Evolutionary conservation across 53 echinoderm and acorn worm genomes (phyloP), one percentile per base, ranked within the genome.

Genomic region (Holothuria leucospilota): DNA sequence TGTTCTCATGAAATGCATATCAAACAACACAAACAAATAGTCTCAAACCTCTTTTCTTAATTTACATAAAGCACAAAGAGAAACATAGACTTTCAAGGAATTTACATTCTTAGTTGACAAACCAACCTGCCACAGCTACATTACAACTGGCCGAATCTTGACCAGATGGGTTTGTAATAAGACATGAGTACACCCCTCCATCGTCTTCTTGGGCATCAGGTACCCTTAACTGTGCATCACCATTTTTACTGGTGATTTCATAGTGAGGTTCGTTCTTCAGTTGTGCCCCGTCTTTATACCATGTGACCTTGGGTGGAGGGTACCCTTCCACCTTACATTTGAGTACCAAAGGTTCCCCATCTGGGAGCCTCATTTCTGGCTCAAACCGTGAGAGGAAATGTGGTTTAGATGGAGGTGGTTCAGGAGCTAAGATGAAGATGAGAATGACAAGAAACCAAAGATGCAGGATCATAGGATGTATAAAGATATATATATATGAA

Each of bases 281-380:
- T 60, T 85, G 92, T 26, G 89, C 85, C 0, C 94, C 91, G 70
- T 96, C 91, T 70, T 96, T 93, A 85, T 92, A 94, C 96, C 96
- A 96, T 72, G 85, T 86, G 63, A 92, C 85, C 13, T 84, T 74
- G 18, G 96, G 96, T 51, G 81, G 63, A 21, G 96, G 96, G 41
- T 93, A 93, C 46, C 94, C 96, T 7, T 89, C 88, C 20, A 94
- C 91, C 27, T 82, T 86, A 27, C 94, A 96, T 77, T 91, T 89
- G 52, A 96, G 94, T 18, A 85, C 65, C 60, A 94, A 67, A 20
- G 83, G 86, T 29, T 89, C 87, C 6, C 94, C 94, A 6, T 92
- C 94, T 59, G 94, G 92, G 27, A 91, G 86, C 21, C 91, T 65
- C 51, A 92, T 86, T 63, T 92, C 84, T 13, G 84, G 84, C 51